These are phyloP conservation scores for Gymnoscopelus microlampas DNA, from an alignment of 2,797 vertebrate species.

Conservation along the genomic window DNA sequence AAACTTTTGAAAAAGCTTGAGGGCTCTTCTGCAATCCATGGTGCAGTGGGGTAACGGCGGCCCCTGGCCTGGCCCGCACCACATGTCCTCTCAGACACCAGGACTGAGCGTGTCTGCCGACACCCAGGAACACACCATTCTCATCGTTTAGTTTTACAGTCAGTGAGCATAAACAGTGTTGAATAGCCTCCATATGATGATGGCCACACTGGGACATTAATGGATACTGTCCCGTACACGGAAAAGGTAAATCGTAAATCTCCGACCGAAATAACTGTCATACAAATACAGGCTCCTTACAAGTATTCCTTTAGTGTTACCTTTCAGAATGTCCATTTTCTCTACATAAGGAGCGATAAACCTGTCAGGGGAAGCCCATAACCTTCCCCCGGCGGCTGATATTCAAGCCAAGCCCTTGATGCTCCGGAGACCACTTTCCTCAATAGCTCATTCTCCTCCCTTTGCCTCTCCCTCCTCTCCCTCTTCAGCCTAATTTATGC, in stretches of 20 bases:
- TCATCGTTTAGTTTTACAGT: conserved; percentile 1
- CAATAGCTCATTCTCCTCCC: background rate
- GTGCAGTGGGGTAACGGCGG: too few species aligned
- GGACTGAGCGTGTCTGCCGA: background rate
- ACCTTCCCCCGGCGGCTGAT: conserved; percentile 5
- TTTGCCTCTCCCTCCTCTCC: background rate
- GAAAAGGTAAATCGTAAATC: background rate
- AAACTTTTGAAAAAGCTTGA: too few species aligned
- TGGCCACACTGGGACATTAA: conserved; percentile 5
- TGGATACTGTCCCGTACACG: background rate
- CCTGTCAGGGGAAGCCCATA: conserved; percentile 4
- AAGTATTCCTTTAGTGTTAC: background rate
- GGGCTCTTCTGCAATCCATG: too few species aligned
- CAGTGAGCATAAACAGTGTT: background rate
- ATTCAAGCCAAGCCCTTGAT: conserved; percentile 4
- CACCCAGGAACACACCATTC: background rate
- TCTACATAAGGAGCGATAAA: conserved; percentile 15
- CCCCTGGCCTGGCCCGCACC: too few species aligned
- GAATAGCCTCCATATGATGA: background rate
- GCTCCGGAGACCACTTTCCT: conserved; percentile 7
- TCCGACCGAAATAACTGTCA: conserved; percentile 5
- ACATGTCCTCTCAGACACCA: background rate
- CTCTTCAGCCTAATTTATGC: background rate
- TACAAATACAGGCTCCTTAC: background rate
- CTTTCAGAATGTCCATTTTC: background rate